phyloP scores from a whole-genome alignment of 2,888 invertebrate species.

The Corbicula japonica region DNA sequence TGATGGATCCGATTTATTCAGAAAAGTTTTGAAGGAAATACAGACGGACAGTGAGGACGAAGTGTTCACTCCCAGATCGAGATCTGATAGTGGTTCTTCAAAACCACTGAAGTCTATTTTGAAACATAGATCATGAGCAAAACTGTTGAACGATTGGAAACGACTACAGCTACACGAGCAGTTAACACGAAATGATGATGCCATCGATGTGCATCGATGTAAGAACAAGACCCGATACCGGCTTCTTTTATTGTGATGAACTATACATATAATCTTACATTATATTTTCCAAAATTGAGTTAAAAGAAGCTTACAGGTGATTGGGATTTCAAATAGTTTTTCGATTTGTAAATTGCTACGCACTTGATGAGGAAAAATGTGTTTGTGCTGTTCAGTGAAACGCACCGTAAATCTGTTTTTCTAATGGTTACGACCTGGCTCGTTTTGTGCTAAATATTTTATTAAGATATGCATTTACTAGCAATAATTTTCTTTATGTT shows the following conservation, averaged over 20 bases:
- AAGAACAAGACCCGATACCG: neutral
- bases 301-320: neutral
- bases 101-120: slow-evolving; percentile 51
- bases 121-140: slow-evolving; percentile 33
- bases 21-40: slow-evolving; percentile 53
- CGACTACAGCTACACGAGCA: neutral
- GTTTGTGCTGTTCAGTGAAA: no score
- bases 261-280: neutral
- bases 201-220: neutral
- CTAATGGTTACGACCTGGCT: no score
- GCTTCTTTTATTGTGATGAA: neutral
- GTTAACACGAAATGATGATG: neutral
- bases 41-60: slow-evolving; percentile 34
- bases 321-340: neutral
- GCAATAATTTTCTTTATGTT: no score
- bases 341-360: no score
- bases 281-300: neutral
- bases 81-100: slow-evolving; percentile 22
- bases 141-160: neutral
- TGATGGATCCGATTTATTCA: slow-evolving; percentile 49
- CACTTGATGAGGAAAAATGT: no score
- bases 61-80: neutral
- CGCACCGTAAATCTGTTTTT: no score
- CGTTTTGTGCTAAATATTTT: no score
- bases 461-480: no score